Base-by-base conservation (phyloP, 2,888 invertebrate genomes). In the Acrobasis suavella region DNA sequence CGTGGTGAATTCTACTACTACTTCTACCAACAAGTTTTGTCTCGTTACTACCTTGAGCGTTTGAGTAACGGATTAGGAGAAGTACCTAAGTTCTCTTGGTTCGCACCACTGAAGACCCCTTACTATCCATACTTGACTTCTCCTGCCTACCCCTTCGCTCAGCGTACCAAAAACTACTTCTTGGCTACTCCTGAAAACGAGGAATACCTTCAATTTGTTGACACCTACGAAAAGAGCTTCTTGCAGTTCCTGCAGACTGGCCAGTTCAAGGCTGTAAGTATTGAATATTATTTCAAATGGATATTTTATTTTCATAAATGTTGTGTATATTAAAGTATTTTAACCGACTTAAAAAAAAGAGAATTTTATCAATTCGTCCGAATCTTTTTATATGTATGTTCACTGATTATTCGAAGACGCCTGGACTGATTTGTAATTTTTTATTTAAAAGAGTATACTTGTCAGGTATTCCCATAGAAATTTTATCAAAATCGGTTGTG, bases 11-110 rank as follows among this genome's bases (percentile, higher is more conserved):
- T 93, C 50, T 95, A 94, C 89, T 94, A 94, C 80, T 94, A 93
- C 87, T 89, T 93, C 77, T 94, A 95, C 78, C 94, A 95, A 75
- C 95, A 96, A 82, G 75, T 96, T n/a, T 77, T 95, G 73, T 94
- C 95, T 65, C 95, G 95, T 75, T 96, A 95, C 90, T 94, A 94
- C 75, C 82, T 95, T 76, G 96, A 96, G 76, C 94, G 96, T 82
- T 83, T 95, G 61, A 92, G 95, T 39, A 94, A 95, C 70, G 94
- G 93, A 22, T 75, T 95, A 65, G 94, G 94, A n/a, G 93, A 93
- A 56, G 93, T 95, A 67, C 92, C 93, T 8, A 89, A 93, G 42
- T 93, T 95, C 76, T 92, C 94, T 22, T 94, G 93, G 91, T 96
- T 93, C 83, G 92, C 94, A 62, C 94, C 96, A 2, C 81, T 88